Evolutionary conservation across 1,140 invertebrate species (phyloP).

Genomic region (Drosophila sucinea): DNA sequence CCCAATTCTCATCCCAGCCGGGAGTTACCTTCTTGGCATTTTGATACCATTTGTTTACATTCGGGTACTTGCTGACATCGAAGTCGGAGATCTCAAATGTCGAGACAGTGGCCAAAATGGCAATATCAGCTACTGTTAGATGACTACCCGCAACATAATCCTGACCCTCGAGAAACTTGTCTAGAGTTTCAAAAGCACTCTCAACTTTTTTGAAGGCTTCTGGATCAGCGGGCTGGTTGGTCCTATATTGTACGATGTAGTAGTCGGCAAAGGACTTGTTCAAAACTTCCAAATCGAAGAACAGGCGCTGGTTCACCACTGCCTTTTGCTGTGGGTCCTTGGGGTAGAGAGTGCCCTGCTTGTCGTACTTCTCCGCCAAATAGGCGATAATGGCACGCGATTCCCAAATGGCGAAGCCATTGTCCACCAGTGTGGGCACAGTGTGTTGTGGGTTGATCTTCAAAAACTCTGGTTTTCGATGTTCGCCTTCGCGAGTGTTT

Average conservation of each 20-base stretch:
- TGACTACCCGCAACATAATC: slow-evolving; percentile 87
- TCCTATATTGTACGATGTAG: slow-evolving; percentile 89
- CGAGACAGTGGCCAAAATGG: slow-evolving; percentile 85
- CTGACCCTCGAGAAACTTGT: slow-evolving; percentile 87
- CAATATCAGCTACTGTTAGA: slow-evolving; percentile 90
- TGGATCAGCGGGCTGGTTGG: slow-evolving; percentile 84
- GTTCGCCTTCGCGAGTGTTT: slow-evolving; percentile 86
- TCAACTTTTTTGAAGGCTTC: slow-evolving; percentile 86
- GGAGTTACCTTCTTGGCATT: slow-evolving; percentile 87
- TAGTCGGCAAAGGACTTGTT: slow-evolving; percentile 79
- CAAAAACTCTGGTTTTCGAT: slow-evolving; percentile 86
- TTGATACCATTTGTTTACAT: slow-evolving; percentile 88
- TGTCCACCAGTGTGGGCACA: slow-evolving; percentile 67
- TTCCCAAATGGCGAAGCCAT: slow-evolving; percentile 63
- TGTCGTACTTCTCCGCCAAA: slow-evolving; percentile 64
- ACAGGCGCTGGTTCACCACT: slow-evolving; percentile 84
- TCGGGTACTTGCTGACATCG: slow-evolving; percentile 87
- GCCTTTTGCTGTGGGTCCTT: slow-evolving; percentile 84
- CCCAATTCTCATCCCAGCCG: slow-evolving; percentile 78
- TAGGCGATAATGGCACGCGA: slow-evolving; percentile 69
- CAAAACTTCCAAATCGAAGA: slow-evolving; percentile 85
- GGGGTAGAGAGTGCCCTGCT: slow-evolving; percentile 85
- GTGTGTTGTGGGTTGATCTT: slow-evolving; percentile 79
- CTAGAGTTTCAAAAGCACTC: slow-evolving; percentile 86
- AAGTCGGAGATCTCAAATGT: slow-evolving; percentile 86